Evolutionary conservation across 2,113 vertebrate species (phyloP), one percentile per base, ranked within the genome.

Genomic region (Mesembrinibis cayennensis): DNA sequence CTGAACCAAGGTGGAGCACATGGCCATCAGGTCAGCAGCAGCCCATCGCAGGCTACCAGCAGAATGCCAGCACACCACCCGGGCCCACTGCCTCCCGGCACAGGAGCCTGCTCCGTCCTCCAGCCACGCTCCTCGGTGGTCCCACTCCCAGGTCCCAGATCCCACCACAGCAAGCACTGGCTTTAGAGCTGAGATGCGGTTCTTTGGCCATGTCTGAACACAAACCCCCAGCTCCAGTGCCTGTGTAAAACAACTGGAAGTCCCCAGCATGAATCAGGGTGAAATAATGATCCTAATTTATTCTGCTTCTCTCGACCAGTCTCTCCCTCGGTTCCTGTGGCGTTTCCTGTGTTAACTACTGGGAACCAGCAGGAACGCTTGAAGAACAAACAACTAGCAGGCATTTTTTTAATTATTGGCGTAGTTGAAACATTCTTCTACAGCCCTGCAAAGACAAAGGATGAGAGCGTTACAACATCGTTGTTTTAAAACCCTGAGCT

Each of bases 1-100:
- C 69, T 30, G 45, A 50, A 10, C 4, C 1, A 0, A 23, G 20
- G 55, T 3, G 13, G 72, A 4, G 16, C 15, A 5, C 1, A 1
- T 3, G 29, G 44, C 40, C 69, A 3, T 9, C 53, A 5, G 13
- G n/a, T 4, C 84, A 70, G 66, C 47, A 79, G 71, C 38, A 26
- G 19, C 44, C 36, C 56, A 30, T 15, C 1, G 2, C 12, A 15
- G 50, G 22, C 50, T 55, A 30, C 44, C 49, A 53, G 84, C 66
- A n/a, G 40, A 36, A 6, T 4, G 49, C 4, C 3, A 10, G 0
- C 2, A 27, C 27, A 14, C 16, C 15, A 6, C 13, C 26, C 2
- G 1, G 53, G 7, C 29, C 42, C 29, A 0, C 23, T 50, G 45
- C 27, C 13, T 26, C 26, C 26, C 1, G 1, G 32, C 6, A 1